A percentile compares a stretch with the other conserved stretches of the same genome.
These are phyloP conservation scores for Anthopleura sola DNA, from an alignment of 64 coral and sea anemone genomes.

Conservation along the genomic window DNA sequence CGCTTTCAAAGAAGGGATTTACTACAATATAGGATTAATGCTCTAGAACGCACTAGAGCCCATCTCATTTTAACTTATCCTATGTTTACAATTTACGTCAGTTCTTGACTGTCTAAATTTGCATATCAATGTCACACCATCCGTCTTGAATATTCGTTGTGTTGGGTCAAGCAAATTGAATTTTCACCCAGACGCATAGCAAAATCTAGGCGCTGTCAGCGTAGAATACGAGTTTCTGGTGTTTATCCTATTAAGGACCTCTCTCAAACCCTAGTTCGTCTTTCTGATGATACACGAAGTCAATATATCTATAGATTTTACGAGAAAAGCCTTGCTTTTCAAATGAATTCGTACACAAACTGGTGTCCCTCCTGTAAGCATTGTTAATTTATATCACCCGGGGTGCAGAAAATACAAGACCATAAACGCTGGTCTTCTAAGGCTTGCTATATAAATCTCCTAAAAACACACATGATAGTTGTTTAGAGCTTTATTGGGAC, in stretches of 20 bases:
- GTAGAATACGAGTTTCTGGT: not conserved
- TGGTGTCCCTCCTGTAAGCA: not conserved
- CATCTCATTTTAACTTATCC: not conserved
- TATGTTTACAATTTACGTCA: not conserved
- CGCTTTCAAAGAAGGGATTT: not conserved
- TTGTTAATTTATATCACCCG: slow-evolving; percentile 5
- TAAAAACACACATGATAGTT: not conserved
- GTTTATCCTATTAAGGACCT: not conserved
- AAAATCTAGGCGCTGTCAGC: slow-evolving; percentile 6
- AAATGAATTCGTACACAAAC: not conserved
- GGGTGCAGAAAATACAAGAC: not conserved
- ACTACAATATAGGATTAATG: not conserved
- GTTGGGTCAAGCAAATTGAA: not conserved
- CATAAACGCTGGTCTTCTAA: not conserved
- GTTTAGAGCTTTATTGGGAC: not conserved
- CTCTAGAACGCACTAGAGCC: not conserved
- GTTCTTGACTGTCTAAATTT: not conserved
- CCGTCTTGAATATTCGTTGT: not conserved
- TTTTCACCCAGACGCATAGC: not conserved
- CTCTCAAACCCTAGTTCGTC: not conserved
- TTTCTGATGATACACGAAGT: not conserved
- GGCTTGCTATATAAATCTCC: not conserved
- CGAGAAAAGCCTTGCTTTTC: not conserved
- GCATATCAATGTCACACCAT: slow-evolving; percentile 26
- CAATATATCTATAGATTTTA: not conserved